Conservation (phyloP, 2,113 vertebrate species). For the Micronycteris hirsuta region DNA sequence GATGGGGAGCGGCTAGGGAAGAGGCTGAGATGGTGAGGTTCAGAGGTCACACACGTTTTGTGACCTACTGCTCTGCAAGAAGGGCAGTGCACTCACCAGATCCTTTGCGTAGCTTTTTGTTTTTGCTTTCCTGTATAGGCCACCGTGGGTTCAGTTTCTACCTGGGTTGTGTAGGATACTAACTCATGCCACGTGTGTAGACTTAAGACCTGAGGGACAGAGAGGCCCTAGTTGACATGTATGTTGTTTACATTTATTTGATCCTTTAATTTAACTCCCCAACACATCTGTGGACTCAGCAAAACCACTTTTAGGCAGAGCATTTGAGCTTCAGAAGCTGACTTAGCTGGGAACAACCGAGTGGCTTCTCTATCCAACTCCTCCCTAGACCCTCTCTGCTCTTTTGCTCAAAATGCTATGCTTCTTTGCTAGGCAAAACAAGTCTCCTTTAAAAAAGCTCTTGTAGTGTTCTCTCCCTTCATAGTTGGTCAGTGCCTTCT, state of each 20-base stretch:
- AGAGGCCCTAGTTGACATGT: background rate
- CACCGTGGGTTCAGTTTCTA: background rate
- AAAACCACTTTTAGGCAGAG: background rate
- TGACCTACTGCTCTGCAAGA: background rate
- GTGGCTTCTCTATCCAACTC: background rate
- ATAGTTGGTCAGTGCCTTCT: background rate
- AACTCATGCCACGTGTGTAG: background rate
- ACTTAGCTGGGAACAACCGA: background rate
- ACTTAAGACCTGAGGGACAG: background rate
- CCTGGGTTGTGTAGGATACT: background rate
- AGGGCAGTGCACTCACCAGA: background rate
- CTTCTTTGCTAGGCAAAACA: background rate
- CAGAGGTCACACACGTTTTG: background rate
- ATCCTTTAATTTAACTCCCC: background rate
- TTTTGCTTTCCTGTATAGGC: background rate
- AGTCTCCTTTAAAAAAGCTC: background rate
- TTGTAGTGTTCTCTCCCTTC: background rate
- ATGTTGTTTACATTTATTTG: background rate
- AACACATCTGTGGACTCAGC: background rate
- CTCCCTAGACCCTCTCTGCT: background rate
- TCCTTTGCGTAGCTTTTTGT: background rate
- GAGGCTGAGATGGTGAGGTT: background rate
- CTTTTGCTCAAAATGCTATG: background rate
- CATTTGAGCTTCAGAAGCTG: background rate
- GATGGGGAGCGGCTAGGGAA: background rate